phyloP scores from a whole-genome alignment of 1,140 invertebrate genomes.

The Ctenoplectra terminalis region DNA sequence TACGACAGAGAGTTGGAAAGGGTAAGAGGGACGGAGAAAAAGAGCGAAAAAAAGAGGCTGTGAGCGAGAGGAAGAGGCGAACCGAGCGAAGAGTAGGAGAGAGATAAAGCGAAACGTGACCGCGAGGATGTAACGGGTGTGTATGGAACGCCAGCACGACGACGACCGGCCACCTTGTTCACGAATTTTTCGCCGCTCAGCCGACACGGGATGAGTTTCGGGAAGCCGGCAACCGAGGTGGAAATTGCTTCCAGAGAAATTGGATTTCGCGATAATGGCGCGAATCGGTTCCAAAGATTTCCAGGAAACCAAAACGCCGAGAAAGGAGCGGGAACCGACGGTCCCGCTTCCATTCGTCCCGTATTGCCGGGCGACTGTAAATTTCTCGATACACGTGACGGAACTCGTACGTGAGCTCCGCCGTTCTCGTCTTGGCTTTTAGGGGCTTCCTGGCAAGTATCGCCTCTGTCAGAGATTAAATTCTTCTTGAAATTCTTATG shows the following conservation, averaged over 20 bases:
- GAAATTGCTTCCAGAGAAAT: conserved; percentile 58
- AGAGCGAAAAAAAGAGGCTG: conserved; percentile 20
- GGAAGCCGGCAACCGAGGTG: conserved; percentile 44
- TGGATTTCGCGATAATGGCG: conserved; percentile 56
- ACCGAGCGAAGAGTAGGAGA: conserved; percentile 23
- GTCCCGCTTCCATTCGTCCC: conserved; percentile 37
- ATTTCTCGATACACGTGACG: conserved; percentile 40
- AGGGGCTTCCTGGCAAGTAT: background rate
- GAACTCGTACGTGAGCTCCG: background rate
- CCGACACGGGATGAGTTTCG: conserved; percentile 44
- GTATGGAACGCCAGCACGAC: conserved; percentile 30
- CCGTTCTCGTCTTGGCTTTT: background rate
- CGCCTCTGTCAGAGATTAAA: background rate
- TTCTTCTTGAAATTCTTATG: background rate
- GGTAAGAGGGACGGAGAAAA: background rate
- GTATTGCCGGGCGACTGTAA: conserved; percentile 37
- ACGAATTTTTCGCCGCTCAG: conserved; percentile 46
- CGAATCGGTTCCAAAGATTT: conserved; percentile 54
- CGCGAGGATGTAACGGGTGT: conserved; percentile 67
- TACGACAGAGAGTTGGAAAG: background rate
- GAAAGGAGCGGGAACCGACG: conserved; percentile 9
- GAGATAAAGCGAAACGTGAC: conserved; percentile 52
- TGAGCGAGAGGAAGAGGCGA: conserved; percentile 19
- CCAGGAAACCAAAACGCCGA: conserved; percentile 49
- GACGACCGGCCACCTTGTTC: conserved; percentile 36